These are phyloP conservation scores for Passer domesticus DNA, from an alignment of 2,113 vertebrate genomes.

Conservation along the genomic window DNA sequence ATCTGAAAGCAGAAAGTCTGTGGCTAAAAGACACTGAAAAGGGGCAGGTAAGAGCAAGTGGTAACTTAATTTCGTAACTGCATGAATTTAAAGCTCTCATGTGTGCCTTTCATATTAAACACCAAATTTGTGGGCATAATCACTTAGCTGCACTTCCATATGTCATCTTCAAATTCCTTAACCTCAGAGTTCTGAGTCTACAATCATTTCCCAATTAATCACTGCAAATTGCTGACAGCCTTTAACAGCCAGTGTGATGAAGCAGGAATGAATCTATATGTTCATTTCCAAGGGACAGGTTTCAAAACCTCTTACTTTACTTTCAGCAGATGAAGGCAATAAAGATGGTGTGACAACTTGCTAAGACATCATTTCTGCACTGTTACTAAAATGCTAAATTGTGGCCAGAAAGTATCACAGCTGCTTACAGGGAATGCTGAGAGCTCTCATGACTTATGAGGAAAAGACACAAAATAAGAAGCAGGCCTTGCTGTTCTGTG, in stretches of 20 bases:
- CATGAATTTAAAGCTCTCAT: conserved; percentile 2
- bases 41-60: background rate
- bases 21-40: background rate
- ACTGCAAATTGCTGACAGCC: conserved; percentile 69
- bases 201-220: conserved; percentile 65
- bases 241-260: conserved; percentile 61
- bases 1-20: background rate
- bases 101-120: conserved; percentile 58
- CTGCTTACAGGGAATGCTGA: background rate
- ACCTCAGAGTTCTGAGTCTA: conserved; percentile 58
- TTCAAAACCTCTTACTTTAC: background rate
- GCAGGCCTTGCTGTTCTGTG: background rate
- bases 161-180: conserved; percentile 70
- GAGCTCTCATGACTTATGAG: background rate
- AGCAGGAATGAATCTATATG: conserved; percentile 53
- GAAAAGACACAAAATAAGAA: conserved; percentile 17
- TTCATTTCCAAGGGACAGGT: conserved; percentile 15
- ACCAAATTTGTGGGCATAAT: conserved; percentile 67
- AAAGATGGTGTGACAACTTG: conserved; percentile 38
- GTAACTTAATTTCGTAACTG: background rate
- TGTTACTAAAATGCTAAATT: conserved; percentile 16
- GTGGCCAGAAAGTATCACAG: conserved; percentile 1
- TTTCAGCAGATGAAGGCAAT: conserved; percentile 47
- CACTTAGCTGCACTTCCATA: conserved; percentile 63
- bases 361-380: conserved; percentile 24